Evolutionary conservation across 2,797 vertebrate species (phyloP).

Genomic region (Myotis pilosus): DNA sequence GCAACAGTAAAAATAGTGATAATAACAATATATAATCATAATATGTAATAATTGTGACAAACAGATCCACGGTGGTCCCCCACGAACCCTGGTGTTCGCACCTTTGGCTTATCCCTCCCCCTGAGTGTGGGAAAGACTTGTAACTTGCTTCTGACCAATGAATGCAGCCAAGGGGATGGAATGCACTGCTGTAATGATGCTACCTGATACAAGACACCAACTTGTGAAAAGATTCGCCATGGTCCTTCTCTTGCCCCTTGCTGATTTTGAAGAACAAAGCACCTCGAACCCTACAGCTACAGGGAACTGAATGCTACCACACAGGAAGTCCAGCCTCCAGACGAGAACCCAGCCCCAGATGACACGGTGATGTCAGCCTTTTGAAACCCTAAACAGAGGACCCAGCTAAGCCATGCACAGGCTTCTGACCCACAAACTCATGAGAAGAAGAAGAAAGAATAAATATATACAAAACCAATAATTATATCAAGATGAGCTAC

Average conservation of each 20-base stretch:
- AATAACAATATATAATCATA: neutral
- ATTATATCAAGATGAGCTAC: neutral
- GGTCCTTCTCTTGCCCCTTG: neutral
- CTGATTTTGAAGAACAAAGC: neutral
- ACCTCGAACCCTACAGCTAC: accelerated
- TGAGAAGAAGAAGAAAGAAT: neutral
- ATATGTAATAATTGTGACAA: neutral
- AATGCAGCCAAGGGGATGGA: neutral
- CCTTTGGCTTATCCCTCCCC: neutral
- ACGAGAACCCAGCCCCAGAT: neutral
- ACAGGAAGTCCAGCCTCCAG: neutral
- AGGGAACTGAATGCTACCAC: neutral
- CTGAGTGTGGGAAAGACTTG: neutral
- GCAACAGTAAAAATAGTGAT: neutral
- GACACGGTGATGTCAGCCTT: neutral
- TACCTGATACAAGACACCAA: neutral
- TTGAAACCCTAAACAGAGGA: neutral
- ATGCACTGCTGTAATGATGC: accelerated
- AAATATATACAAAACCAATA: neutral
- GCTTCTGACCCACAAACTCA: neutral
- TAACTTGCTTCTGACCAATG: neutral
- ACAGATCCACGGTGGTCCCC: neutral
- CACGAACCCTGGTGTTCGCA: neutral
- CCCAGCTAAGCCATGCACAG: neutral
- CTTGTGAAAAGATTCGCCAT: neutral